Base-by-base conservation (phyloP, 2,888 invertebrate species). In the Maniola hyperantus region DNA sequence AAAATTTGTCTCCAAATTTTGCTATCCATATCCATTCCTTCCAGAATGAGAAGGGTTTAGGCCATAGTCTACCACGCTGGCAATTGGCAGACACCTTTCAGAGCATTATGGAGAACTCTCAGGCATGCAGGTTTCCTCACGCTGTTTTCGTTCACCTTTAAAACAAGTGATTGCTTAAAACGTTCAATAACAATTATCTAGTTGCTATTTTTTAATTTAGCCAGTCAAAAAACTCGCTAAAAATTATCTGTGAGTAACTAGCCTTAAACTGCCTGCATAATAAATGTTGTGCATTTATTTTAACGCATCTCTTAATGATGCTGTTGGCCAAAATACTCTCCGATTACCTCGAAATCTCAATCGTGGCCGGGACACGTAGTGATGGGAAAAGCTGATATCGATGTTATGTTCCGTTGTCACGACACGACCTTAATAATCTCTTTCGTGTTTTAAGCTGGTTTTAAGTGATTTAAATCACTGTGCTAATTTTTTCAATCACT, bases 341-440 rank as follows among this genome's bases (percentile, higher is more conserved):
- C 65, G 69, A 70, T 72, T 69, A 71, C 65, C 55, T 48, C 64
- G 69, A 69, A 71, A 73, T 65, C 63, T 71, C 46, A 58, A 60
- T 51, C 66, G 60, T 20, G 62, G 50, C 39, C 64, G 44, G 15
- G 50, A 46, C 46, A 13, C 26, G 53, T 66, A 59, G 61, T 65
- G 62, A 70, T 66, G 55, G 50, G 60, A 46, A n/a, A 34, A 15
- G 15, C 54, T 13, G 60, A 64, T 69, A 69, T 48, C 63, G 62
- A 62, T 59, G 58, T 68, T 68, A 68, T 59, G 62, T 48, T 42
- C 65, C 26, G 20, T 48, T 61, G 66, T 66, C 66, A 69, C 66
- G 64, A 66, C 51, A 57, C 48, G 39, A 50, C 39, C 20, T 50
- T 53, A 51, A 63, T 44, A 65, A 67, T 54, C 36, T 15, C 34